Base-by-base conservation (phyloP, 2,113 vertebrate species). In the Glareola pratincola region DNA sequence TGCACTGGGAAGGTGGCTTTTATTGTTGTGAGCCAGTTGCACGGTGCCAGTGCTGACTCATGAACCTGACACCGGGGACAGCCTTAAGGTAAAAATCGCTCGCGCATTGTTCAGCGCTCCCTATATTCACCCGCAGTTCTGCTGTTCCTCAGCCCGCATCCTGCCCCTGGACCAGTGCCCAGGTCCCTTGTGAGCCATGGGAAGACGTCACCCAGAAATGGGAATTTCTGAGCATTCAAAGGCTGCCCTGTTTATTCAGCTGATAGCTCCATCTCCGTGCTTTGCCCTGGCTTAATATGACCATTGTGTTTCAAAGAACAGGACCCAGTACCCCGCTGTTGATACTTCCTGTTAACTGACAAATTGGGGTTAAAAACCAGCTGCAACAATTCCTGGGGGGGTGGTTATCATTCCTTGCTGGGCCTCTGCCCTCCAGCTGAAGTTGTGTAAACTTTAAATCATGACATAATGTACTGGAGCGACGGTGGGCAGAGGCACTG, bases 161-260 rank as follows among this genome's bases (percentile, higher is more conserved):
- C 87, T 8, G 45, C 48, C 79, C 75, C 74, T 93, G 95, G 95
- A 83, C 7, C 60, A 51, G 79, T 37, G 94, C 87, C 92, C 80
- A 50, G 79, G 60, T 5, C 74, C 78, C 85, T 86, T 93, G 83
- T 93, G 73, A 95, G 91, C 94, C 74, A 69, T 43, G 92, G 77
- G 74, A 96, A 96, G 95, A 95, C 48, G 86, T 94, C 97, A 96
- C 89, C 79, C 86, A 92, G 89, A 92, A 87, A 92, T 95, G 94
- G 76, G 94, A 56, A 95, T 95, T 90, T 91, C 92, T 94, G 77
- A 95, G 87, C n/a, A 10, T 29, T 97, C 93, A 96, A 97, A 95
- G 89, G 62, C 95, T 89, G 71, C 77, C 50, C 86, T 97, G 96
- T 96, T 96, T 91, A 63, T 90, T 80, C 89, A 90, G 92, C 74